Percentiles rank a stretch among this genome's conserved stretches.
These are phyloP conservation scores for Podiceps cristatus DNA, from an alignment of 2,113 vertebrate genomes.

Conservation along the genomic window DNA sequence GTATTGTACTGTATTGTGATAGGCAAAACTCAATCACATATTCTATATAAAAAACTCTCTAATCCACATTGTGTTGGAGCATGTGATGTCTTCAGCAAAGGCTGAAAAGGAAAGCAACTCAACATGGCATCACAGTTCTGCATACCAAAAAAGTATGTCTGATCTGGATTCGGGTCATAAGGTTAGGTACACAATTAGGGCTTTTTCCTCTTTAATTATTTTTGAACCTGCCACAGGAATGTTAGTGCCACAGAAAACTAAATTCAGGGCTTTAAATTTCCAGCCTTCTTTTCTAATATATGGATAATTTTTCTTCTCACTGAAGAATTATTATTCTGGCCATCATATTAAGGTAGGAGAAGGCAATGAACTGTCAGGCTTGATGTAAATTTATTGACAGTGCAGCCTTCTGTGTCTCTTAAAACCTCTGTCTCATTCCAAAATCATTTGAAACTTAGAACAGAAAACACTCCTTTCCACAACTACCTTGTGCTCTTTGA, in stretches of 20 bases:
- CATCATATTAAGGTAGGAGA: neutral
- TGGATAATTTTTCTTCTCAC: neutral
- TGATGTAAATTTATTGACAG: neutral
- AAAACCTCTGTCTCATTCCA: neutral
- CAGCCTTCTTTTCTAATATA: neutral
- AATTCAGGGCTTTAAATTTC: neutral
- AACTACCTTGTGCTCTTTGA: neutral
- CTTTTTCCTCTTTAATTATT: neutral
- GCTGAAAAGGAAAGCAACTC: neutral
- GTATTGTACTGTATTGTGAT: neutral
- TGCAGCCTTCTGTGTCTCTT: neutral
- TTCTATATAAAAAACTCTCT: neutral
- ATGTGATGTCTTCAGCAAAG: neutral
- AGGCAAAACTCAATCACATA: neutral
- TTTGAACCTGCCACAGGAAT: neutral
- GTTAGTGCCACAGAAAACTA: neutral
- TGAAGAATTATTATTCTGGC: neutral
- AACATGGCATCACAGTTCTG: neutral
- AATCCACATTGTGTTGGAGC: neutral
- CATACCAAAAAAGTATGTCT: neutral
- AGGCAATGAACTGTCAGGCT: neutral
- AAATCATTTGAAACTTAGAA: neutral
- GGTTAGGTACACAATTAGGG: neutral
- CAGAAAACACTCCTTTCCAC: neutral
- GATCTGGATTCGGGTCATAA: neutral